A percentile compares a stretch with the other conserved stretches of the same genome.
These are phyloP conservation scores for Physella acuta DNA, from an alignment of 1,140 invertebrate genomes.

Conservation along the genomic window DNA sequence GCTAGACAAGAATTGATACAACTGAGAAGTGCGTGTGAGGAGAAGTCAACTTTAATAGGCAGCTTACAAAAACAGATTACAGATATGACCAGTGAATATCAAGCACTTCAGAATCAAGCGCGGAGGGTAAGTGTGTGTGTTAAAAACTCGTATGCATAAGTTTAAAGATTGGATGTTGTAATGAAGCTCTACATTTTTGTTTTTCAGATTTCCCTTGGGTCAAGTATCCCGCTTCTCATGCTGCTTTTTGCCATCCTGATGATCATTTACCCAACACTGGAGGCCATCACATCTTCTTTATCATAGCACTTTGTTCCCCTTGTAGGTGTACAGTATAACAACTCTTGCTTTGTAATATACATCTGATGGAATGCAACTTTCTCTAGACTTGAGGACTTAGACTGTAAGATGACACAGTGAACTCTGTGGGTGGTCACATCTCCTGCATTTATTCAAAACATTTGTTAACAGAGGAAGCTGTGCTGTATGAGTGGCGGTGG, in stretches of 20 bases:
- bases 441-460: too few relatives aligned
- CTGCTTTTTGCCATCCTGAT: conserved; percentile 58
- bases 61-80: conserved; percentile 46
- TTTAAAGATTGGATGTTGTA: too few relatives aligned
- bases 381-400: too few relatives aligned
- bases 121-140: conserved; percentile 43
- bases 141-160: too few relatives aligned
- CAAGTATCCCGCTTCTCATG: conserved; percentile 59
- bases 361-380: neutral
- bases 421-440: too few relatives aligned
- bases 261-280: conserved; percentile 58
- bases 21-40: conserved; percentile 42
- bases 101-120: conserved; percentile 44
- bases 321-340: neutral
- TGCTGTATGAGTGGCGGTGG: too few relatives aligned
- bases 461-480: too few relatives aligned
- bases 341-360: too few relatives aligned
- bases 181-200: conserved; percentile 10
- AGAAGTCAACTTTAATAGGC: conserved; percentile 43
- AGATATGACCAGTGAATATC: conserved; percentile 47
- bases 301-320: conserved; percentile 28
- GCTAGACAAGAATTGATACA: conserved; percentile 40
- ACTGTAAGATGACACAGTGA: too few relatives aligned
- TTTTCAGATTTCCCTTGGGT: conserved; percentile 58
- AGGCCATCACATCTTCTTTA: conserved; percentile 54